A percentile compares a stretch with the other conserved stretches of the same genome.
These are phyloP conservation scores for Eolophus roseicapilla DNA, from an alignment of 2,113 vertebrate genomes.

Conservation along the genomic window DNA sequence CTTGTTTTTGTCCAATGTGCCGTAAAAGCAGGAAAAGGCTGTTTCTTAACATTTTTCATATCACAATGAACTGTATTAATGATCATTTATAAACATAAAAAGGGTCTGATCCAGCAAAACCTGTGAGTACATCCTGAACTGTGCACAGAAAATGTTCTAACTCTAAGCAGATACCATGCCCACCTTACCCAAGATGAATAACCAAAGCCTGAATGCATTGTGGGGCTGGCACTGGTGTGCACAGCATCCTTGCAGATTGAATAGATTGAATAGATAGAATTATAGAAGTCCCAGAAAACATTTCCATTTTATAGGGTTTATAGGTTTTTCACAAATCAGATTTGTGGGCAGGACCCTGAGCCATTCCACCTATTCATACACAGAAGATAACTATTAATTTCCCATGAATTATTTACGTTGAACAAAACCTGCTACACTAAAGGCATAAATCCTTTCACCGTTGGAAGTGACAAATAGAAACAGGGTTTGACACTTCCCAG, in stretches of 20 bases:
- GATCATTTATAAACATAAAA: neutral
- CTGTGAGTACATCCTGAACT: neutral
- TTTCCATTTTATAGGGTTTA: neutral
- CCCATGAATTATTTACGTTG: neutral
- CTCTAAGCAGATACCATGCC: neutral
- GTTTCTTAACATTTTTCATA: neutral
- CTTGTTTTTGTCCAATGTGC: neutral
- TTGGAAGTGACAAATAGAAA: neutral
- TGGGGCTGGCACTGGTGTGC: neutral
- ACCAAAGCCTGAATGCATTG: neutral
- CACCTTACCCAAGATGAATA: neutral
- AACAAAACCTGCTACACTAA: neutral
- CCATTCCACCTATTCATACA: neutral
- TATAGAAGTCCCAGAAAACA: neutral
- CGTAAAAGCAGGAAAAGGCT: neutral
- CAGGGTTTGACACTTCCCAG: neutral
- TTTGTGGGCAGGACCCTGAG: neutral
- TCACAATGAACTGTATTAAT: neutral
- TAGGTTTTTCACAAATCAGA: neutral
- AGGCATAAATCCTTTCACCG: neutral
- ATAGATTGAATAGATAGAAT: rapidly evolving
- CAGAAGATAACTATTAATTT: neutral
- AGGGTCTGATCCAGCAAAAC: neutral
- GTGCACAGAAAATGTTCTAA: neutral
- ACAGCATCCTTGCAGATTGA: neutral